These are phyloP conservation scores for Merops nubicus DNA, from an alignment of 2,113 vertebrate species.

Conservation along the genomic window DNA sequence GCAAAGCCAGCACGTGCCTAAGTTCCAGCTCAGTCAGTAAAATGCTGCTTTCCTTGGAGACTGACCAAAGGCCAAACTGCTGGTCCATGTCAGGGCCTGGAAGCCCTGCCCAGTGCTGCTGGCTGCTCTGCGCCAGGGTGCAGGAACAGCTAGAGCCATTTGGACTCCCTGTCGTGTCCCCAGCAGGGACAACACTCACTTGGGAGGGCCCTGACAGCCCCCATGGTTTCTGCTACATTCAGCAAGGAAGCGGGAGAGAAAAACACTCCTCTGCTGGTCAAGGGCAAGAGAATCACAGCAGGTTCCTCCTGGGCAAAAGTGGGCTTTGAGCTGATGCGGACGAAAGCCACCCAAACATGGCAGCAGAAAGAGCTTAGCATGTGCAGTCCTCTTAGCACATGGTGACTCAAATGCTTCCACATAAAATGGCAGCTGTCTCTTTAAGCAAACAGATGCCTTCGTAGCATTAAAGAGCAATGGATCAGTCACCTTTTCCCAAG, in stretches of 20 bases:
- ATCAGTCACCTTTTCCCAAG: neutral
- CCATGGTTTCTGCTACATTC: neutral
- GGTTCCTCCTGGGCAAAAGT: neutral
- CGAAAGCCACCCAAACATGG: neutral
- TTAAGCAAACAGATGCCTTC: neutral
- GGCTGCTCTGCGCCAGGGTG: neutral
- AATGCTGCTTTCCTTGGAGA: neutral
- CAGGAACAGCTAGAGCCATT: neutral
- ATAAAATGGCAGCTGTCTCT: constrained; percentile 35
- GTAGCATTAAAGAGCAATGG: neutral
- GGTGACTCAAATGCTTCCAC: neutral
- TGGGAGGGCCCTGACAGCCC: neutral
- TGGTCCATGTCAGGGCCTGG: neutral
- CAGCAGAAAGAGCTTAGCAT: neutral
- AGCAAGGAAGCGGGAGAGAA: neutral
- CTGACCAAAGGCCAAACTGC: neutral
- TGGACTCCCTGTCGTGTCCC: rapidly evolving
- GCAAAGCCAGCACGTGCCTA: neutral
- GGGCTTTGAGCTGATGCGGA: neutral
- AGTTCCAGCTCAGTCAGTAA: neutral
- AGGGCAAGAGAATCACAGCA: neutral
- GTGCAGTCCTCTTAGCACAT: neutral
- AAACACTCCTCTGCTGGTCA: neutral
- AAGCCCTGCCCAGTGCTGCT: neutral
- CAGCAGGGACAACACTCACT: rapidly evolving